Percentiles rank a stretch among this genome's conserved stretches.
Conservation (phyloP, 2,888 invertebrate genomes). For the Agriopis leucophaearia region DNA sequence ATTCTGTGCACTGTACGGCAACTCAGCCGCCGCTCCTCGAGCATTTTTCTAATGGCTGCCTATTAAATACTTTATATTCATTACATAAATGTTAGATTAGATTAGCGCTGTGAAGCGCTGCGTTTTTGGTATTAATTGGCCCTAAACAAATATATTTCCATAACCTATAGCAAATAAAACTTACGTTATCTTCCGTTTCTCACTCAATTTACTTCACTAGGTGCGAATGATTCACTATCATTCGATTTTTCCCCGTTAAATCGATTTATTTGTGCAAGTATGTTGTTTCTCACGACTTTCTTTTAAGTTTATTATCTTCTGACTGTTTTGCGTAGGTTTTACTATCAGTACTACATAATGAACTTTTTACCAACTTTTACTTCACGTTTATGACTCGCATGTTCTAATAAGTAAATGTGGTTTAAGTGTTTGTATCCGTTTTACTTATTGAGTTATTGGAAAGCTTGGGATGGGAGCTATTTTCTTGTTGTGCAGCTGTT, state of each 20-base stretch:
- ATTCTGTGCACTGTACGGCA: too few relatives aligned
- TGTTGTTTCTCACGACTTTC: conserved; percentile 61
- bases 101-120: neutral
- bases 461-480: neutral
- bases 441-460: neutral
- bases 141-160: neutral
- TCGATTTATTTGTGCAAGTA: conserved; percentile 49
- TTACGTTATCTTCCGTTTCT: neutral
- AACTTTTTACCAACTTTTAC: conserved; percentile 14
- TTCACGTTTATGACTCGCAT: conserved; percentile 7
- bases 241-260: conserved; percentile 31
- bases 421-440: conserved; percentile 6
- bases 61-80: too few relatives aligned
- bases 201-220: too few relatives aligned
- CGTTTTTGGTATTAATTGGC: too few relatives aligned
- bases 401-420: conserved; percentile 2
- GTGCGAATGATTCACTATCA: conserved; percentile 3
- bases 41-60: too few relatives aligned
- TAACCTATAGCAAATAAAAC: neutral
- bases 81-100: too few relatives aligned
- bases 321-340: conserved; percentile 37
- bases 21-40: too few relatives aligned
- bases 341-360: conserved; percentile 13
- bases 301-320: conserved; percentile 45
- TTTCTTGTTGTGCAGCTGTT: neutral